A percentile compares a stretch with the other conserved stretches of the same genome.
These are phyloP conservation scores for Drosophila tanythrix DNA, from an alignment of 2,888 invertebrate species.

Conservation along the genomic window DNA sequence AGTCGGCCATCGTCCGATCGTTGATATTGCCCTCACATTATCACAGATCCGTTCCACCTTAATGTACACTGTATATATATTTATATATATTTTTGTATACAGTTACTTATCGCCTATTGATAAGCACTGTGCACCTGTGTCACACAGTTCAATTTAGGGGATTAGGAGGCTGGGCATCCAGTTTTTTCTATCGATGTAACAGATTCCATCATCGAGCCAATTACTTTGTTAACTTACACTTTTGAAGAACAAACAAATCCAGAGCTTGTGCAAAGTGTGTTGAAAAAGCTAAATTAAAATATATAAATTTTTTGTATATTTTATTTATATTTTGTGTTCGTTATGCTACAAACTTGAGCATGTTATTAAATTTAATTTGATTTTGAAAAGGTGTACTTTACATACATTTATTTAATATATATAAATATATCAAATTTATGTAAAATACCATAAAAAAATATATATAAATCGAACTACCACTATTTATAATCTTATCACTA, in stretches of 20 bases:
- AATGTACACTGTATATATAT: background rate
- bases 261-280: background rate
- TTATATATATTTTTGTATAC: background rate
- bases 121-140: slow-evolving; percentile 30
- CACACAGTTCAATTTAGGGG: background rate
- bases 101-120: slow-evolving; percentile 14
- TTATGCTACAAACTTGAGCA: no score
- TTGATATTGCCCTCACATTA: slow-evolving; percentile 53
- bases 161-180: slow-evolving; percentile 23
- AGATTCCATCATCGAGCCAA: background rate
- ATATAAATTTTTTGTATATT: fast-evolving
- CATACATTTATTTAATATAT: background rate
- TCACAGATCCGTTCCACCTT: slow-evolving; percentile 47
- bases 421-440: background rate
- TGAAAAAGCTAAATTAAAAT: background rate
- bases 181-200: background rate
- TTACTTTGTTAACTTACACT: background rate
- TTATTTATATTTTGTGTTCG: background rate
- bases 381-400: background rate
- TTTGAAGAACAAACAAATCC: background rate
- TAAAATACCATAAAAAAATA: background rate
- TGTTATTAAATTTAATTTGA: no score
- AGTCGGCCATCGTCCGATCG: slow-evolving; percentile 28
- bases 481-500: no score
- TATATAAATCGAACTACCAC: background rate